Conservation (phyloP, 2,113 vertebrate species). For the Tetrax tetrax region DNA sequence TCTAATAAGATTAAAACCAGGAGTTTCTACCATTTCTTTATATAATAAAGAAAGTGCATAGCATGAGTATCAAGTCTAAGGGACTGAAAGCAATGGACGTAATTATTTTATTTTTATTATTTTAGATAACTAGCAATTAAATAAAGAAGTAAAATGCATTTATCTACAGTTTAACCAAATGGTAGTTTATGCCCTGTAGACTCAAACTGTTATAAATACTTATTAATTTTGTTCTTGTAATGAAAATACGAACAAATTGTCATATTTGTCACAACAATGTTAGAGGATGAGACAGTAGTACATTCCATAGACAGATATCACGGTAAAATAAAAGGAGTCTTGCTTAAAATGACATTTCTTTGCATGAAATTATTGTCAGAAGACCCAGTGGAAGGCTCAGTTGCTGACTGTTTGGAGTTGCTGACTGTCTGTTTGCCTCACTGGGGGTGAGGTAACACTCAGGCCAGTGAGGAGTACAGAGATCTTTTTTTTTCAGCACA, state of each 20-base stretch:
- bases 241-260: not conserved
- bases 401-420: not conserved
- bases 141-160: not conserved
- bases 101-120: not conserved
- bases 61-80: not conserved
- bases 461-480: rapidly evolving
- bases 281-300: not conserved
- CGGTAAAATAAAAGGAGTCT: not conserved
- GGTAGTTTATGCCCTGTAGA: not conserved
- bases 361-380: not conserved
- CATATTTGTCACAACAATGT: not conserved
- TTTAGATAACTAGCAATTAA: not conserved
- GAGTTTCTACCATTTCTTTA: not conserved
- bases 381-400: not conserved
- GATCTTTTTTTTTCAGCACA: not conserved
- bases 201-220: not conserved
- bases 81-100: not conserved
- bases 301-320: not conserved
- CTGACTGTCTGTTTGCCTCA: not conserved
- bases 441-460: not conserved
- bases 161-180: not conserved
- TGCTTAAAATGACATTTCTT: not conserved
- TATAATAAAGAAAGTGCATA: not conserved
- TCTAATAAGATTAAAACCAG: not conserved
- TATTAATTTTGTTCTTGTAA: not conserved